Evolutionary conservation across 2,888 invertebrate species (phyloP).

Genomic region (Epicampocera succincta): DNA sequence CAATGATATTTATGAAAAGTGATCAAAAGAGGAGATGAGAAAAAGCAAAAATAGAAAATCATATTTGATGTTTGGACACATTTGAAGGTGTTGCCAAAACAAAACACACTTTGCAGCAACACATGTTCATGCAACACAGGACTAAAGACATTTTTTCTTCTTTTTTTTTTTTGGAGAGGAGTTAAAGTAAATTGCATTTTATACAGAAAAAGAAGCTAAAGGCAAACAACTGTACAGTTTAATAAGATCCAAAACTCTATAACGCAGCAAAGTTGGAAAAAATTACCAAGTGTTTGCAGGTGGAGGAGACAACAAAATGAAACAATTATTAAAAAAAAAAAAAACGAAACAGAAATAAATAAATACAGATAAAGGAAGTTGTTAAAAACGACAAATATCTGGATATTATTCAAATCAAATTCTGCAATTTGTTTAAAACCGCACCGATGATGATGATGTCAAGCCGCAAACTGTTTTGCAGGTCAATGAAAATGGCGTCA

Average conservation of each 20-base stretch:
- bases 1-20: constrained; percentile 69
- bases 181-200: constrained; percentile 64
- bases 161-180: constrained; percentile 21
- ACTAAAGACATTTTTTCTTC: constrained; percentile 38
- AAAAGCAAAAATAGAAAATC: constrained; percentile 38
- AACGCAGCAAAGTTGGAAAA: background rate
- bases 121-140: constrained; percentile 26
- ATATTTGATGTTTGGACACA: constrained; percentile 56
- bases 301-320: constrained; percentile 27
- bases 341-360: constrained; percentile 11
- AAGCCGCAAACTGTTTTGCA: constrained; percentile 23
- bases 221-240: constrained; percentile 61
- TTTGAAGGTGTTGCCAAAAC: constrained; percentile 72
- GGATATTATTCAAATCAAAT: constrained; percentile 5
- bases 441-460: constrained; percentile 41
- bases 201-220: constrained; percentile 49
- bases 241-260: constrained; percentile 45
- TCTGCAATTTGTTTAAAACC: background rate
- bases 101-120: constrained; percentile 48
- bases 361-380: constrained; percentile 40
- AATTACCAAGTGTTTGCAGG: constrained; percentile 4
- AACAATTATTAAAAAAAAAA: constrained; percentile 23
- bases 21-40: constrained; percentile 56
- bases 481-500: constrained; percentile 64
- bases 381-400: constrained; percentile 43